phyloP scores from a whole-genome alignment of 2,888 invertebrate genomes.

The Tyria jacobaeae region DNA sequence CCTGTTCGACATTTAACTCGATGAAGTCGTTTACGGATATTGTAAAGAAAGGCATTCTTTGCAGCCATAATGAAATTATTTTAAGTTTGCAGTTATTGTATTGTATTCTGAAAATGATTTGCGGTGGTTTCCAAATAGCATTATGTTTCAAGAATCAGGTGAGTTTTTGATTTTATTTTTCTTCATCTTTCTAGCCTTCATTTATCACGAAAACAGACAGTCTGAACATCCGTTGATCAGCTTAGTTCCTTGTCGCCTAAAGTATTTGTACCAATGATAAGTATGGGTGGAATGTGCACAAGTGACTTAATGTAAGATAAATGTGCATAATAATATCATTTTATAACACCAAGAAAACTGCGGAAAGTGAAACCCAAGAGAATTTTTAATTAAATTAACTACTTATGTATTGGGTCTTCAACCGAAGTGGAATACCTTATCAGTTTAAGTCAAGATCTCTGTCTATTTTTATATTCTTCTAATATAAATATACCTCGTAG shows the following conservation, averaged over 20 bases:
- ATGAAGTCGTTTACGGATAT: conserved; percentile 14
- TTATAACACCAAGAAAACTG: neutral
- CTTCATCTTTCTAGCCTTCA: neutral
- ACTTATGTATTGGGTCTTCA: too few relatives aligned
- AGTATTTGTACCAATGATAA: too few relatives aligned
- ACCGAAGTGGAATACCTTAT: too few relatives aligned
- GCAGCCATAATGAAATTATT: conserved; percentile 27
- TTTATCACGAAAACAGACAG: neutral
- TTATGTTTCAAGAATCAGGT: conserved; percentile 15
- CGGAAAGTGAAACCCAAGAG: neutral
- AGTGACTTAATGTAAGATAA: neutral
- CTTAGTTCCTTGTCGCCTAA: neutral
- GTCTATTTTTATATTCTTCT: too few relatives aligned
- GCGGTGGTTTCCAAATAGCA: neutral
- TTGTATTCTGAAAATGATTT: conserved; percentile 30
- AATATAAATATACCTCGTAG: too few relatives aligned
- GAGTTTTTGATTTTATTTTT: neutral
- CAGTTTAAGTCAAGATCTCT: too few relatives aligned
- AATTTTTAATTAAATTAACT: neutral
- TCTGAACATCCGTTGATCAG: neutral
- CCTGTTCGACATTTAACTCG: neutral
- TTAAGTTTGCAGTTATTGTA: conserved; percentile 15
- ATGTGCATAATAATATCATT: neutral
- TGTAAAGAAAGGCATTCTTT: conserved; percentile 15
- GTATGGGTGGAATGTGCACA: too few relatives aligned